phyloP scores from a whole-genome alignment of 2,113 vertebrate genomes.

The Hydrolagus affinis region DNA sequence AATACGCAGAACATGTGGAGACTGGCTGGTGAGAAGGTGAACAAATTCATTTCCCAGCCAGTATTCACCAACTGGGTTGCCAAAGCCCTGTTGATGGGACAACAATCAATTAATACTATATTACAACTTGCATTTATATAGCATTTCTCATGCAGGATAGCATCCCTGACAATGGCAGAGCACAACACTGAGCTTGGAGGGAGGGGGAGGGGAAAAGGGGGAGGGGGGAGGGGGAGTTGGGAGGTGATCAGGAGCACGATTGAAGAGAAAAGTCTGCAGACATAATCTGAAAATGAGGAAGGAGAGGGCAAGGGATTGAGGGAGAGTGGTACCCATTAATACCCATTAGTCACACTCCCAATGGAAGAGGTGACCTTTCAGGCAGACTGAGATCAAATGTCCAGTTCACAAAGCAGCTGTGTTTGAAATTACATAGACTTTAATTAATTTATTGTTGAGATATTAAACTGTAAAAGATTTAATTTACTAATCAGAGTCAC shows the following conservation, averaged over 20 bases:
- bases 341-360: not conserved
- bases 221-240: no score
- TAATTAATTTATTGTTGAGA: not conserved
- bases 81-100: slow-evolving; percentile 58
- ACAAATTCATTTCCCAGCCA: slow-evolving; percentile 72
- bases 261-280: no score
- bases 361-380: not conserved
- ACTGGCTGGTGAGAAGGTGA: slow-evolving; percentile 57
- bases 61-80: slow-evolving; percentile 61
- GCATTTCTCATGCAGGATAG: no score
- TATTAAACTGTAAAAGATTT: not conserved
- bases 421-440: no score
- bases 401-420: not conserved
- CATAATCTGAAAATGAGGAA: no score
- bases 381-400: not conserved
- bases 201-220: no score
- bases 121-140: no score
- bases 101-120: not conserved
- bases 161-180: no score
- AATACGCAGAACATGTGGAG: slow-evolving; percentile 57
- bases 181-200: no score
- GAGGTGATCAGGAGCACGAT: no score
- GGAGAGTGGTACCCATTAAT: not conserved
- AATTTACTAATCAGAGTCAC: not conserved
- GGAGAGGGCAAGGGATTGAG: no score